Evolutionary conservation across 2,888 invertebrate genomes (phyloP).

Genomic region (Arrhopalites spinosus): DNA sequence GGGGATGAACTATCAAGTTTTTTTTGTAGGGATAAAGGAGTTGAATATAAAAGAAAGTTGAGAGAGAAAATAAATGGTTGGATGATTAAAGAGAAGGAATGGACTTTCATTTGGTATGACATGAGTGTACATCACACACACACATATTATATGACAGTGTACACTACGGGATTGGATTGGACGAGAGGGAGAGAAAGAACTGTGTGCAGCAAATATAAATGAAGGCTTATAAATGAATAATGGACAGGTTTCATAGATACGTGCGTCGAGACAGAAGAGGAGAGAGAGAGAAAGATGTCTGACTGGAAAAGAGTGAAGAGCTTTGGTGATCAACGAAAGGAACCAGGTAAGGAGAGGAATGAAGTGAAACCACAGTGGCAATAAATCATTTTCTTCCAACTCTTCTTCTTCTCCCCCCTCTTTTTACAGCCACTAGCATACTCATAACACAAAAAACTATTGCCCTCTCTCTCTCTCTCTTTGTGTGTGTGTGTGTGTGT

Average conservation of each 20-base stretch:
- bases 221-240: constrained; percentile 34
- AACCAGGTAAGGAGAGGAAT: constrained; percentile 35
- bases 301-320: constrained; percentile 27
- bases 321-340: constrained; percentile 33
- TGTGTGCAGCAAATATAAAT: constrained; percentile 22
- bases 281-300: constrained; percentile 4
- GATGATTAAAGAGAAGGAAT: not conserved
- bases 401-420: too few relatives aligned
- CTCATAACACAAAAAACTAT: not conserved
- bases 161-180: not conserved
- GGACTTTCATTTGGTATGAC: too few relatives aligned
- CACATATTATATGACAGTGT: too few relatives aligned
- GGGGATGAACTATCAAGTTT: too few relatives aligned
- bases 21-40: not conserved
- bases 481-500: too few relatives aligned
- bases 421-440: constrained; percentile 31
- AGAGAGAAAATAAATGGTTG: not conserved
- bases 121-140: too few relatives aligned
- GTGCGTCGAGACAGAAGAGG: constrained; percentile 8
- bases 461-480: constrained; percentile 3
- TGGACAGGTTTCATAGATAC: constrained; percentile 30
- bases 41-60: not conserved
- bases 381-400: constrained; percentile 28
- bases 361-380: constrained; percentile 33
- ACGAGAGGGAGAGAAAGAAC: not conserved